A percentile compares a stretch with the other conserved stretches of the same genome.
These are phyloP conservation scores for Daubentonia madagascariensis DNA, from an alignment of 2,113 vertebrate species.

Conservation along the genomic window DNA sequence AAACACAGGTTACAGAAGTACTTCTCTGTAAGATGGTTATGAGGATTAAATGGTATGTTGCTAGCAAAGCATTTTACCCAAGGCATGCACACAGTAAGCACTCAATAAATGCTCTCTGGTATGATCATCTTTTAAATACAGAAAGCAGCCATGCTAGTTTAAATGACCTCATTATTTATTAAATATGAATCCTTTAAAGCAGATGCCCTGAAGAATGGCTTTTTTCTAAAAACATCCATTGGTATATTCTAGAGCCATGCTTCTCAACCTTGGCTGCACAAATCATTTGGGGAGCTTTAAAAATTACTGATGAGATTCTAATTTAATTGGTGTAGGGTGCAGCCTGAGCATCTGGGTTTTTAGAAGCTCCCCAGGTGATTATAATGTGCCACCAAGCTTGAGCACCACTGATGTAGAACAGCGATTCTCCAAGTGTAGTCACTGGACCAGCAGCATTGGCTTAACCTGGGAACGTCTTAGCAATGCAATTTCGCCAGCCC, in stretches of 20 bases:
- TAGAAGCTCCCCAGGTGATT: not conserved
- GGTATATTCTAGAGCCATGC: not conserved
- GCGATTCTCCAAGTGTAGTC: not conserved
- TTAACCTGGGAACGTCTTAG: not conserved
- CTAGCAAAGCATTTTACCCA: not conserved
- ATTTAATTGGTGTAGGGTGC: not conserved
- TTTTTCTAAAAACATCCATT: not conserved
- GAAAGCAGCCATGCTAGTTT: not conserved
- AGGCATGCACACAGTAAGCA: not conserved
- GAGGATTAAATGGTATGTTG: not conserved
- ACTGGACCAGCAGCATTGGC: not conserved
- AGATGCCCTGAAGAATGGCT: not conserved
- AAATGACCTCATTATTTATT: not conserved
- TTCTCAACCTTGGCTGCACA: not conserved
- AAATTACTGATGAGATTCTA: not conserved
- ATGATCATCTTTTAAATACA: not conserved
- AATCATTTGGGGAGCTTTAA: not conserved
- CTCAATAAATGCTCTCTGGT: not conserved
- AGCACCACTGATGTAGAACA: not conserved
- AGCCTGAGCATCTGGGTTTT: not conserved
- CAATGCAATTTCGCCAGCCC: not conserved
- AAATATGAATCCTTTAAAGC: not conserved
- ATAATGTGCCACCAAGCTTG: not conserved
- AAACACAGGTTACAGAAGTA: not conserved
- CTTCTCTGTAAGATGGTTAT: not conserved